Conservation (phyloP, 2,797 vertebrate species). For the Syndactyla subalaris region DNA sequence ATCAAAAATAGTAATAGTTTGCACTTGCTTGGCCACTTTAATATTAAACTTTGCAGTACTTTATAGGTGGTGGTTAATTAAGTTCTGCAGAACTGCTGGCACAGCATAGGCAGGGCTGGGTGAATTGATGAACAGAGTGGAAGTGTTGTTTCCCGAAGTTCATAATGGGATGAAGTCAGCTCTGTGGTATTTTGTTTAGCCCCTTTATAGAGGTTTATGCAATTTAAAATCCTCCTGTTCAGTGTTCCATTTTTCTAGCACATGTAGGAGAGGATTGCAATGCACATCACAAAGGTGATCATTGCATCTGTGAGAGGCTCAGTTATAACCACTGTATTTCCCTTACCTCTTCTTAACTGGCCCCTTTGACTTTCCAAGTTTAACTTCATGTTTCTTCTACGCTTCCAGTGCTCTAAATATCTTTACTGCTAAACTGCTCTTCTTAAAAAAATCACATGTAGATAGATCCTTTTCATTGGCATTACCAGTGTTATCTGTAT, state of each 20-base stretch:
- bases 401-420: conserved; percentile 1
- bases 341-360: neutral
- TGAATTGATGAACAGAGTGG: neutral
- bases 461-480: neutral
- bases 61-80: neutral
- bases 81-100: neutral
- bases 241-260: neutral
- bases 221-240: neutral
- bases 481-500: neutral
- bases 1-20: neutral
- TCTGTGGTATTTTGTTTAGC: neutral
- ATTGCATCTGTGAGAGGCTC: neutral
- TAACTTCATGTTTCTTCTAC: neutral
- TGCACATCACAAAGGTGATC: neutral
- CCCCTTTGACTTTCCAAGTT: neutral
- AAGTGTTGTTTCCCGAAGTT: neutral
- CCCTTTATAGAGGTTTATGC: neutral
- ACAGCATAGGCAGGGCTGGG: neutral
- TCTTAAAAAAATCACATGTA: neutral
- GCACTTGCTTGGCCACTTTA: neutral
- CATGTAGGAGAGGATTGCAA: neutral
- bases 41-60: neutral
- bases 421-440: neutral
- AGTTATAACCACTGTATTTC: neutral
- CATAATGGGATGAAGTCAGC: neutral